phyloP scores from a whole-genome alignment of 2,113 vertebrate genomes.

The Perca schrenkii region DNA sequence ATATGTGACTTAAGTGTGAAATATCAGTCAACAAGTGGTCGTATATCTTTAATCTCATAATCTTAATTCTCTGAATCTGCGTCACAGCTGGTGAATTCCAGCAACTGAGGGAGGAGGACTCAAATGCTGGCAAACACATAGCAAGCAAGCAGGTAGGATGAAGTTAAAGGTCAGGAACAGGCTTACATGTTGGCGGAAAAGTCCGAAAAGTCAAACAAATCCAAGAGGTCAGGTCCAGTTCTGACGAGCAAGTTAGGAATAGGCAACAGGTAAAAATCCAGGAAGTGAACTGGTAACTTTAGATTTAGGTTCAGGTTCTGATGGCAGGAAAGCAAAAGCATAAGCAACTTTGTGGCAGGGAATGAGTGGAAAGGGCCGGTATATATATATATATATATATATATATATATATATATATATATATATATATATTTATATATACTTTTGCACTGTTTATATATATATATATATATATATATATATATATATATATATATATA shows the following conservation, averaged over 20 bases:
- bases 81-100: neutral
- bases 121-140: neutral
- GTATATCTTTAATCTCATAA: neutral
- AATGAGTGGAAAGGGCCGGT: too few species aligned
- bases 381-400: too few species aligned
- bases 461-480: too few species aligned
- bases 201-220: neutral
- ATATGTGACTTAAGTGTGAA: neutral
- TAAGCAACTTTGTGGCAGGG: too few species aligned
- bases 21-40: too few species aligned
- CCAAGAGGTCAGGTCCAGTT: neutral
- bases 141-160: neutral
- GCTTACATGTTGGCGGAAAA: neutral
- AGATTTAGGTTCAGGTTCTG: neutral
- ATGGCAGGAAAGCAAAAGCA: neutral
- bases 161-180: neutral
- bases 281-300: too few species aligned
- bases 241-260: neutral
- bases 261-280: neutral
- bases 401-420: too few species aligned
- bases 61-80: neutral
- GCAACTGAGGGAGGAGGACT: neutral
- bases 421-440: too few species aligned
- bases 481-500: too few species aligned
- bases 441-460: too few species aligned